Percentiles rank a stretch among this genome's conserved stretches.
phyloP scores from a whole-genome alignment of 2,797 vertebrate species.

The Zalophus californianus region DNA sequence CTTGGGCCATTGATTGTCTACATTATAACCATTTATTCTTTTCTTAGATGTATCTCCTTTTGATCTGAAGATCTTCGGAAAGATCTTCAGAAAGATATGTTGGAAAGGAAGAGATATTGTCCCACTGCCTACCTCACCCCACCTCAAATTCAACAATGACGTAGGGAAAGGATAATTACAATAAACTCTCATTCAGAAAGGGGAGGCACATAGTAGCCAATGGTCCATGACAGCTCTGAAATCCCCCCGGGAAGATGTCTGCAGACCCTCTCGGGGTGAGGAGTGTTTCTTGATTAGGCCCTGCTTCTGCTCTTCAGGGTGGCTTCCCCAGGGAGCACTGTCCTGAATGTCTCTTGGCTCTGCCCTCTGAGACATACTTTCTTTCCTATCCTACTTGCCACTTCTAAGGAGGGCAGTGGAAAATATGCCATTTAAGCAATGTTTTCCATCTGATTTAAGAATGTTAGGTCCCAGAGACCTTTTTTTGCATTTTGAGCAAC shows the following conservation, averaged over 20 bases:
- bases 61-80: neutral
- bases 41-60: neutral
- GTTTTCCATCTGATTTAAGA: neutral
- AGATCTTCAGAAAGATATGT: too few species aligned
- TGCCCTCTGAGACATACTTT: neutral
- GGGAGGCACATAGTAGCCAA: neutral
- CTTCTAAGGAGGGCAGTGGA: neutral
- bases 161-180: neutral
- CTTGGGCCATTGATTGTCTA: neutral
- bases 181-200: neutral
- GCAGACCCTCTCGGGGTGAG: neutral
- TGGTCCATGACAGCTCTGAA: neutral
- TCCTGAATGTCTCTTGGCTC: neutral
- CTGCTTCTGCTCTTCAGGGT: neutral
- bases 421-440: neutral
- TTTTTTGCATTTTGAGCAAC: neutral
- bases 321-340: neutral
- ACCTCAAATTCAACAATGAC: neutral
- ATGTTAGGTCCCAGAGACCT: neutral
- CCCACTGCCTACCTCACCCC: neutral
- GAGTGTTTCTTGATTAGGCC: neutral
- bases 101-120: neutral
- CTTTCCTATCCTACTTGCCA: neutral
- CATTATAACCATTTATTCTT: neutral
- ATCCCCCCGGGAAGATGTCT: neutral